These are phyloP conservation scores for Epinephelus cyanopodus DNA, from an alignment of 2,113 vertebrate genomes.

Conservation along the genomic window DNA sequence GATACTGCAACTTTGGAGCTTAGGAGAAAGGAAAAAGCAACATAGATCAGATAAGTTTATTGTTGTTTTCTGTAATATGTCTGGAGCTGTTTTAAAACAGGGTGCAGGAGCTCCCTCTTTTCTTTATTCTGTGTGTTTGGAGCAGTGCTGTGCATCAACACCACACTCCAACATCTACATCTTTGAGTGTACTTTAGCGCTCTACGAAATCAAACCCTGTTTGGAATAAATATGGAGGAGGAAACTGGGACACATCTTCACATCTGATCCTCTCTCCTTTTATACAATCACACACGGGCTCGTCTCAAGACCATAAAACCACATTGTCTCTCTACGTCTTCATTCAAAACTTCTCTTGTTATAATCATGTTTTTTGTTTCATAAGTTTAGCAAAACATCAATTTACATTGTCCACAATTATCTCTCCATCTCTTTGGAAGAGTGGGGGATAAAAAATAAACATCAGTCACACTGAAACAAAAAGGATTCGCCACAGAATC, in stretches of 20 bases:
- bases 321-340: conserved; percentile 38
- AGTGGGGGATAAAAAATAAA: conserved; percentile 42
- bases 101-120: background rate
- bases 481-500: conserved; percentile 34
- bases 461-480: conserved; percentile 71
- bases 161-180: background rate
- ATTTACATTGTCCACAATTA: conserved; percentile 52
- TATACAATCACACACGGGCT: conserved; percentile 36
- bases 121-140: background rate
- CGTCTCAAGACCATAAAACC: conserved; percentile 13
- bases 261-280: conserved; percentile 34
- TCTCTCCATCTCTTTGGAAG: conserved; percentile 64
- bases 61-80: background rate
- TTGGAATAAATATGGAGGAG: conserved; percentile 19
- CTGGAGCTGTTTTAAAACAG: background rate
- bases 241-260: conserved; percentile 37
- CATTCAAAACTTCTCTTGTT: conserved; percentile 37
- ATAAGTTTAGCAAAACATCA: conserved; percentile 54
- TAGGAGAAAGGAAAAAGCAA: background rate
- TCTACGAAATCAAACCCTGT: background rate
- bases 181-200: background rate
- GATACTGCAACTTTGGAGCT: conserved; percentile 3
- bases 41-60: background rate
- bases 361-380: conserved; percentile 13
- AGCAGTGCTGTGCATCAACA: background rate